phyloP scores from a whole-genome alignment of 2,888 invertebrate genomes.

The Galerucella nymphaeae region DNA sequence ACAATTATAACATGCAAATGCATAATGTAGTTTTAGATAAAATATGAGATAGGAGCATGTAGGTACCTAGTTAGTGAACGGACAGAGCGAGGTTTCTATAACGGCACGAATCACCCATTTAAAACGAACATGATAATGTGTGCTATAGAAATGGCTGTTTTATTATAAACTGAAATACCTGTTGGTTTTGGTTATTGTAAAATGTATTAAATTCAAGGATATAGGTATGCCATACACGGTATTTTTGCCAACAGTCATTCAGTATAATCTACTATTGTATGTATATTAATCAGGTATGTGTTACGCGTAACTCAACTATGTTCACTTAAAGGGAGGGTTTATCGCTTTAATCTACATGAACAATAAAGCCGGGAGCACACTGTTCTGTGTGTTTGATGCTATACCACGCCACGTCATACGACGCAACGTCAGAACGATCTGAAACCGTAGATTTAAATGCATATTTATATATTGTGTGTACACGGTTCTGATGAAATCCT shows the following conservation, averaged over 20 bases:
- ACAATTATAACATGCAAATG: slow-evolving; percentile 42
- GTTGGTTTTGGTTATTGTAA: slow-evolving; percentile 21
- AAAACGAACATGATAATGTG: slow-evolving; percentile 32
- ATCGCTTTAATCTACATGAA: no score
- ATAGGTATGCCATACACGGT: background rate
- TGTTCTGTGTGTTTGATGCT: no score
- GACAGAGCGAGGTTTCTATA: slow-evolving; percentile 45
- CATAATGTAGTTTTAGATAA: slow-evolving; percentile 39
- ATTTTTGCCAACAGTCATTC: background rate
- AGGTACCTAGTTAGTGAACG: slow-evolving; percentile 40
- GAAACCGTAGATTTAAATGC: no score
- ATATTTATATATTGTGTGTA: no score
- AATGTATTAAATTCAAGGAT: slow-evolving; percentile 16
- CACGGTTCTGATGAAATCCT: no score
- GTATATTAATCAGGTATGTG: background rate
- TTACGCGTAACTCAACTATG: background rate
- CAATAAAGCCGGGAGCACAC: no score
- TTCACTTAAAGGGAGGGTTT: background rate
- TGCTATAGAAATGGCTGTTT: slow-evolving; percentile 20
- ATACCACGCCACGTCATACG: no score
- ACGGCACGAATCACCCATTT: slow-evolving; percentile 48
- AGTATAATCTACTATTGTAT: background rate
- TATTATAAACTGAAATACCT: slow-evolving; percentile 29
- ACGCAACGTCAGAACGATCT: no score
- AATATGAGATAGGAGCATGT: slow-evolving; percentile 39